Evolutionary conservation across 2,113 vertebrate species (phyloP).

Genomic region (Corythornis madagascariensis): DNA sequence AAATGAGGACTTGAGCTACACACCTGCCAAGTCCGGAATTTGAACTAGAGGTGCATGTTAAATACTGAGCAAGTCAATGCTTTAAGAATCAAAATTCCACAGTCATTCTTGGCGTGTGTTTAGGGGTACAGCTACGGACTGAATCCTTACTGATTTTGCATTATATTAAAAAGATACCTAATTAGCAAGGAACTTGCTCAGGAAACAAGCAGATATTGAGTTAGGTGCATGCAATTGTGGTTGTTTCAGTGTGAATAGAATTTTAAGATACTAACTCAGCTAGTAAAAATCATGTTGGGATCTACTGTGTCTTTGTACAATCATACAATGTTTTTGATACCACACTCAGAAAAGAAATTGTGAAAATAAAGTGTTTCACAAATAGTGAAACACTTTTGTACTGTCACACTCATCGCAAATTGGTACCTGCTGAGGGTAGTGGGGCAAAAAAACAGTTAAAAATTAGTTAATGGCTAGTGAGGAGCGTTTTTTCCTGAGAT

Average conservation of each 20-base stretch:
- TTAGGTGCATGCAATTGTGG: neutral
- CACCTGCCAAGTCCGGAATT: conserved; percentile 19
- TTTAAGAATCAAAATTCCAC: neutral
- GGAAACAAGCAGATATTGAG: neutral
- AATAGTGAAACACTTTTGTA: neutral
- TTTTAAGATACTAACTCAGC: neutral
- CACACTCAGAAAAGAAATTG: neutral
- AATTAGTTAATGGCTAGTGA: neutral
- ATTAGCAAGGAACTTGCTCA: neutral
- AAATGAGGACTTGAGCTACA: neutral
- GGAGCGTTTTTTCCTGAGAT: neutral
- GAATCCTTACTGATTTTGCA: neutral
- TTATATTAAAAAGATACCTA: neutral
- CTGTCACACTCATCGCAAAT: neutral
- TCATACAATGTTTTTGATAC: fast-evolving
- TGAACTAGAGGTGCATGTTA: neutral
- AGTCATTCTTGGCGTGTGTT: neutral
- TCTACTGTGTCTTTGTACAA: fast-evolving
- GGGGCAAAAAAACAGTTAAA: neutral
- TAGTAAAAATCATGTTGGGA: neutral
- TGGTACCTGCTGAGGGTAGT: neutral
- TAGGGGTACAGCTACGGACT: neutral
- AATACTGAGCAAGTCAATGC: neutral
- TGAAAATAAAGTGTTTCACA: neutral
- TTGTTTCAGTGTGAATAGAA: neutral